Conservation (phyloP, 2,888 invertebrate genomes). For the Maniola hyperantus region DNA sequence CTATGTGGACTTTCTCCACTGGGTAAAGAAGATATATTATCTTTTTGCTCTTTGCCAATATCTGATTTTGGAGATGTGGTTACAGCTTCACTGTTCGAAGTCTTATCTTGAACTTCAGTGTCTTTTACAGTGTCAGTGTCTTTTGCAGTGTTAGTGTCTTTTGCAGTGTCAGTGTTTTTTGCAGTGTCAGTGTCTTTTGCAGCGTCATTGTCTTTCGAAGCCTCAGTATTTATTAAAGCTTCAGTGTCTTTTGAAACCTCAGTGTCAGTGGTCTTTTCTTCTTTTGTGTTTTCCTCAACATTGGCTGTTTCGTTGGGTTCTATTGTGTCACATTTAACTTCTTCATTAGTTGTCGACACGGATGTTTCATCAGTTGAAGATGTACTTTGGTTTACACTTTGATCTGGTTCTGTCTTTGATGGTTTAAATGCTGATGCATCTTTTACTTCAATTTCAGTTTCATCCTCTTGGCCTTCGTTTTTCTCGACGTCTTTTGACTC, state of each 20-base stretch:
- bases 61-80: constrained; percentile 42
- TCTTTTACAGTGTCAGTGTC: constrained; percentile 4
- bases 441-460: constrained; percentile 52
- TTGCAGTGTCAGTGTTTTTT: background rate
- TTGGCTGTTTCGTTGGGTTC: constrained; percentile 41
- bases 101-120: constrained; percentile 25
- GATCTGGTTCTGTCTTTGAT: constrained; percentile 28
- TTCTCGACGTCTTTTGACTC: constrained; percentile 65
- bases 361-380: constrained; percentile 48
- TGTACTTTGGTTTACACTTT: constrained; percentile 24
- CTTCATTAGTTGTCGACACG: constrained; percentile 66
- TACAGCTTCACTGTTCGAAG: constrained; percentile 42
- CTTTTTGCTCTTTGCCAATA: constrained; percentile 36
- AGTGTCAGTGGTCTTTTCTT: constrained; percentile 31
- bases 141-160: background rate
- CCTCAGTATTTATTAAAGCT: constrained; percentile 21
- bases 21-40: constrained; percentile 52
- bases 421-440: constrained; percentile 34
- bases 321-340: constrained; percentile 46
- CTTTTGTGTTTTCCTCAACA: constrained; percentile 34
- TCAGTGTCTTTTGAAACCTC: background rate
- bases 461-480: constrained; percentile 60
- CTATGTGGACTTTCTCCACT: constrained; percentile 44
- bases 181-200: background rate
- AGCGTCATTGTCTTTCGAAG: constrained; percentile 28